Evolutionary conservation across 2,113 vertebrate species (phyloP).

Genomic region (Poeciliopsis retropinna): DNA sequence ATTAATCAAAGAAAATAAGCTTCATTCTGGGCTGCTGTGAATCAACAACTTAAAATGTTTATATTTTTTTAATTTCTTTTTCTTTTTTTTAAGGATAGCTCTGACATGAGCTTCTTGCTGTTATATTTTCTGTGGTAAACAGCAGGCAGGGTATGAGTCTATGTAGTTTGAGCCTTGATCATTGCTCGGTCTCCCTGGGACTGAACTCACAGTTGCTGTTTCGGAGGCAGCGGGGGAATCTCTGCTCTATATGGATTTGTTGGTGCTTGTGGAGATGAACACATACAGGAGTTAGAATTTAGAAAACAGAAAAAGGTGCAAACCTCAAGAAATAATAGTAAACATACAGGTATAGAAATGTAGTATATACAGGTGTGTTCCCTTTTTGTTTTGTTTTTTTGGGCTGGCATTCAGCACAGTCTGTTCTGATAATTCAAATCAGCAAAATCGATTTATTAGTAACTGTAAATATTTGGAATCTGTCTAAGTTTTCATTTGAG

Average conservation of each 20-base stretch:
- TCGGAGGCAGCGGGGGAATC: constrained; percentile 37
- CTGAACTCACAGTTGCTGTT: constrained; percentile 32
- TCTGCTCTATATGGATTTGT: constrained; percentile 44
- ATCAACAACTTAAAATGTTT: constrained; percentile 7
- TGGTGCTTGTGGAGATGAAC: constrained; percentile 47
- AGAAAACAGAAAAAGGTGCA: background rate
- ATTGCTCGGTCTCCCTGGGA: background rate
- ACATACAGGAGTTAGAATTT: background rate
- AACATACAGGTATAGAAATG: background rate
- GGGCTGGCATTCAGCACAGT: background rate
- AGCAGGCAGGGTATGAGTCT: constrained; percentile 5
- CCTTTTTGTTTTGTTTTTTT: background rate
- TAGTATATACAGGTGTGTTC: background rate
- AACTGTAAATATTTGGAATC: too few relatives aligned
- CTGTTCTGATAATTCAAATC: background rate
- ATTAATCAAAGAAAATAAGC: constrained; percentile 24
- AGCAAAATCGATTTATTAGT: background rate
- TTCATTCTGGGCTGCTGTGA: constrained; percentile 9
- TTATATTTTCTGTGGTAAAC: constrained; percentile 13
- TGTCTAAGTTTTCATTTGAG: too few relatives aligned
- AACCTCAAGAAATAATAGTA: background rate
- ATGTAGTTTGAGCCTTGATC: constrained; percentile 23
- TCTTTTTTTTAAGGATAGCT: constrained; percentile 7
- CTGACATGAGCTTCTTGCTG: constrained; percentile 8
- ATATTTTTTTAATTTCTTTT: background rate